Evolutionary conservation across 2,113 vertebrate species (phyloP), one percentile per base, ranked within the genome.

Genomic region (Corydoras maculifer): DNA sequence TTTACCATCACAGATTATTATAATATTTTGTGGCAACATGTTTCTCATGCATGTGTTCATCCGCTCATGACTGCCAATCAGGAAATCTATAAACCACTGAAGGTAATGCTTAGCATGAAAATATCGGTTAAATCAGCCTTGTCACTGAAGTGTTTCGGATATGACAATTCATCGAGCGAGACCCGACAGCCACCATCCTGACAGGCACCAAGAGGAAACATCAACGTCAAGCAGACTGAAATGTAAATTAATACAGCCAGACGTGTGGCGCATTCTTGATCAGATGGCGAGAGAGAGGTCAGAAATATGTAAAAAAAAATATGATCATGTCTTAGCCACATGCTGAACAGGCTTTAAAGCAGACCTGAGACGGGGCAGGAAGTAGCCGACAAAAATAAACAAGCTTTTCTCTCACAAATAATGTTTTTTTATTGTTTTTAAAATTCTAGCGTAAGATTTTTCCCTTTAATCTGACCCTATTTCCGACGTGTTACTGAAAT

Each of bases 171-270:
- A 15, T 57, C 54, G n/a, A 57, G 13, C 14, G 54, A 57, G 54
- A 57, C 14, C 13, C 14, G 35, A 43, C 35, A 57, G 14, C 54
- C 13, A 7, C 13, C 54, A 14, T n/a, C 9, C 14, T n/a, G 54
- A 57, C 54, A 57, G 54, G 54, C 54, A 57, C 54, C 54, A n/a
- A 14, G 6, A 12, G 54, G 54, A 57, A n/a, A 57, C 14, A n/a
- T 57, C 54, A 57, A n/a, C n/a, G 54, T 57, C 54, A 57, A 57
- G n/a, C 54, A 57, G 54, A 57, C 14, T 57, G 14, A 57, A 57
- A 57, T 57, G 54, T 15, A 57, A 4, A 57, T 57, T 2, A n/a
- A 57, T 57, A 57, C n/a, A n/a, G 54, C 15, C 6, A 1, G 54
- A 57, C n/a, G 13, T 53, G 51, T 3, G 51, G 13, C 9, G n/a